Conservation (phyloP, 2,888 invertebrate species). For the Troglohyphantes excavatus region DNA sequence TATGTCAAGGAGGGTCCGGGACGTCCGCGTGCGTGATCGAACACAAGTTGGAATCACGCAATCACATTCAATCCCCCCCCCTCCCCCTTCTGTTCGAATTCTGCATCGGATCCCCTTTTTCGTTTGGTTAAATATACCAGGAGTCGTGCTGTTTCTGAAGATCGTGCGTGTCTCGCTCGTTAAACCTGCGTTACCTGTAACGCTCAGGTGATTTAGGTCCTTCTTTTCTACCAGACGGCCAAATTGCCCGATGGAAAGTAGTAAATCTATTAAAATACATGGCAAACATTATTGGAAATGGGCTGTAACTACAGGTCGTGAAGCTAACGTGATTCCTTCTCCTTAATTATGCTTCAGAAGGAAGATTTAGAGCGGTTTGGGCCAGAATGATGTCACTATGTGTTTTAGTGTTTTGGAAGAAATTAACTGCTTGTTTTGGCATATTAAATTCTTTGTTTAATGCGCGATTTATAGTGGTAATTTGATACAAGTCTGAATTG, state of each 20-base stretch:
- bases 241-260: conserved; percentile 13
- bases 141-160: background rate
- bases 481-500: background rate
- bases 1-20: conserved; percentile 63
- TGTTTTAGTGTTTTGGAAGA: background rate
- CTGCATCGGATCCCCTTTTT: conserved; percentile 35
- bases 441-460: background rate
- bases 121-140: conserved; percentile 20
- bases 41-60: conserved; percentile 39
- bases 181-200: conserved; percentile 6
- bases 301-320: conserved; percentile 27
- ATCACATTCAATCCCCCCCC: conserved; percentile 50
- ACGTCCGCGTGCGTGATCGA: conserved; percentile 40
- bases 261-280: conserved; percentile 33
- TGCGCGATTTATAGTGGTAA: background rate
- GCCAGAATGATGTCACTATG: background rate
- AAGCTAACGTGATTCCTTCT: conserved; percentile 1
- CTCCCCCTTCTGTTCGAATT: conserved; percentile 10
- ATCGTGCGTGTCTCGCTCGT: conserved; percentile 25
- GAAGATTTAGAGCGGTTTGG: conserved; percentile 1
- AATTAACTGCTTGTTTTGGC: background rate
- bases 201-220: conserved; percentile 10
- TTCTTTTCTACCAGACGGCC: conserved; percentile 12
- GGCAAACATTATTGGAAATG: conserved; percentile 34
- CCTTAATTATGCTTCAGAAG: background rate